Base-by-base conservation (phyloP, 2,888 invertebrate species). In the Muscina levida region DNA sequence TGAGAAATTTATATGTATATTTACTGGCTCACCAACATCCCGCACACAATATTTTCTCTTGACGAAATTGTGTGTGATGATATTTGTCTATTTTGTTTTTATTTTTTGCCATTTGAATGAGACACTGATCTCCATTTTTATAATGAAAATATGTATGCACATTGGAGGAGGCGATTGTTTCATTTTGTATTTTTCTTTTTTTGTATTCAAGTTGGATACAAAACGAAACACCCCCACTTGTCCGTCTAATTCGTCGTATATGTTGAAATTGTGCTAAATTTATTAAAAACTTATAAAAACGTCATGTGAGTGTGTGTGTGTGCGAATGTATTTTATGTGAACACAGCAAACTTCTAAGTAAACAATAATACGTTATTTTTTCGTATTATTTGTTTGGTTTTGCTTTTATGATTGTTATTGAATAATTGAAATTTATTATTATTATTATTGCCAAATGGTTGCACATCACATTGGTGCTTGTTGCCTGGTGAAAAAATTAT, bases 221-320 rank as follows among this genome's bases (percentile, higher is more conserved):
- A 31, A 31, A 31, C 31, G 31, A 48, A 46, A 48, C 48, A 48
- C 48, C 48, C 48, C 48, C 48, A 48, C 48, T 48, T 48, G n/a
- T n/a, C n/a, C n/a, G n/a, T n/a, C n/a, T n/a, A n/a, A n/a, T n/a
- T n/a, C n/a, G n/a, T n/a, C n/a, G n/a, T n/a, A 19, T 19, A 19
- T 17, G 19, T 19, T 5, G 10, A 48, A 48, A 48, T 48, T 48
- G 48, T 48, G 48, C 48, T 48, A 48, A 48, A 48, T 48, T 48
- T 48, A 48, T 48, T 48, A 19, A 48, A 48, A 48, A 19, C 19
- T 17, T 4, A 48, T 19, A 4, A 8, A 8, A 8, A 4, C 19
- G 10, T 1, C 15, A 46, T 46, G 15, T 46, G n/a, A 8, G 48
- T 46, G 15, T 46, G 15, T 19, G 48, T 48, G 10, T 48, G 17